A percentile compares a stretch with the other conserved stretches of the same genome.
Conservation (phyloP, 2,888 invertebrate genomes). For the Ochropleura leucogaster region DNA sequence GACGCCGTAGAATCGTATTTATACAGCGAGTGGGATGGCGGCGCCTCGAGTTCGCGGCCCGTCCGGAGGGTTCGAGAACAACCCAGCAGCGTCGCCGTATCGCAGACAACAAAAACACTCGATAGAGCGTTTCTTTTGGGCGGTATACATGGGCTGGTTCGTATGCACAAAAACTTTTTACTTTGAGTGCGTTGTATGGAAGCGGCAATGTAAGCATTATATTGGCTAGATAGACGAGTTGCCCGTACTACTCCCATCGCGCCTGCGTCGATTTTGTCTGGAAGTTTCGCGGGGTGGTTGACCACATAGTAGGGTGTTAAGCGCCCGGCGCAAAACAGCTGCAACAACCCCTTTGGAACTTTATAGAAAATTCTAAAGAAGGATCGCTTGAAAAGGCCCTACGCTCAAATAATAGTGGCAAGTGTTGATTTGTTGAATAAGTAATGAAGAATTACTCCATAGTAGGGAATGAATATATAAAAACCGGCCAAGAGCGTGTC, state of each 20-base stretch:
- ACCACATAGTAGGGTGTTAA: conserved; percentile 45
- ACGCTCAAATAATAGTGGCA: conserved; percentile 31
- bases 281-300: conserved; percentile 62
- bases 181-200: conserved; percentile 35
- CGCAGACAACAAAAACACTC: conserved; percentile 47
- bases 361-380: conserved; percentile 35
- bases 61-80: conserved; percentile 71
- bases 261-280: conserved; percentile 60
- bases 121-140: conserved; percentile 22
- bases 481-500: too few species aligned
- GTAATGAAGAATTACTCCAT: neutral
- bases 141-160: conserved; percentile 56
- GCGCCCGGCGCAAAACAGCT: conserved; percentile 10
- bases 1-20: conserved; percentile 77
- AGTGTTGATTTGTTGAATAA: conserved; percentile 8
- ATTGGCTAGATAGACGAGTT: conserved; percentile 24
- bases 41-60: conserved; percentile 80
- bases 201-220: conserved; percentile 55
- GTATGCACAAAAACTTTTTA: conserved; percentile 32
- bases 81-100: conserved; percentile 44
- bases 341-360: conserved; percentile 27
- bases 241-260: conserved; percentile 27
- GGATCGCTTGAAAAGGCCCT: conserved; percentile 32
- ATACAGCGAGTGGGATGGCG: conserved; percentile 77
- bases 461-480: conserved; percentile 11